phyloP scores from a whole-genome alignment of 2,113 vertebrate genomes.

The Ondatra zibethicus region DNA sequence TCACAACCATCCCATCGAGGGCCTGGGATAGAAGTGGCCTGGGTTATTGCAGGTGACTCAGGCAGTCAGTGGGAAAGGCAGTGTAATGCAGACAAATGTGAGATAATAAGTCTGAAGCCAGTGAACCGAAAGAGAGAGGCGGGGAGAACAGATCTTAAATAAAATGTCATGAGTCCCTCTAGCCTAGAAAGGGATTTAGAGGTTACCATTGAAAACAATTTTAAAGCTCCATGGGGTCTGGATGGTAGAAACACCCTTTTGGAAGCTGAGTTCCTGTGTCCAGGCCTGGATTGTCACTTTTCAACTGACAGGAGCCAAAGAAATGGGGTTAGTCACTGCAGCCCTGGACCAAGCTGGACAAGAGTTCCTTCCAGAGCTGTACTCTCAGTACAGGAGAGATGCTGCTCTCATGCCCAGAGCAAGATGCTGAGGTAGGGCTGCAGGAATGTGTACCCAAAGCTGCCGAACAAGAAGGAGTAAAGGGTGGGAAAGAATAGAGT shows the following conservation, averaged over 20 bases:
- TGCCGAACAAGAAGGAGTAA: fast-evolving
- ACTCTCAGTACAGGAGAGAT: neutral
- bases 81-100: conserved; percentile 73
- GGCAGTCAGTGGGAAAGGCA: conserved; percentile 56
- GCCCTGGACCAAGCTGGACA: neutral
- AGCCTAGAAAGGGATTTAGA: conserved; percentile 75
- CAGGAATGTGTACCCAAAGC: fast-evolving
- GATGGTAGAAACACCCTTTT: neutral
- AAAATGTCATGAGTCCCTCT: conserved; percentile 71
- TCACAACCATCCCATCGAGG: neutral
- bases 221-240: neutral
- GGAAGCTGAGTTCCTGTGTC: neutral
- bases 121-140: conserved; percentile 64
- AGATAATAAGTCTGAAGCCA: conserved; percentile 75
- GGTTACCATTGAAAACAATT: conserved; percentile 46
- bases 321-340: neutral
- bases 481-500: fast-evolving
- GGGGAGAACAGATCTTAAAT: conserved; percentile 71
- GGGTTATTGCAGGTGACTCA: conserved; percentile 26
- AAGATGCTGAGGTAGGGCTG: neutral
- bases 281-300: neutral
- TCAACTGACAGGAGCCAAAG: fast-evolving
- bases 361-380: neutral
- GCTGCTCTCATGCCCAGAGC: neutral
- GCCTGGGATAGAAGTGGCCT: neutral